Base-by-base conservation (phyloP, 2,797 vertebrate species). In the Chaetophractus vellerosus region DNA sequence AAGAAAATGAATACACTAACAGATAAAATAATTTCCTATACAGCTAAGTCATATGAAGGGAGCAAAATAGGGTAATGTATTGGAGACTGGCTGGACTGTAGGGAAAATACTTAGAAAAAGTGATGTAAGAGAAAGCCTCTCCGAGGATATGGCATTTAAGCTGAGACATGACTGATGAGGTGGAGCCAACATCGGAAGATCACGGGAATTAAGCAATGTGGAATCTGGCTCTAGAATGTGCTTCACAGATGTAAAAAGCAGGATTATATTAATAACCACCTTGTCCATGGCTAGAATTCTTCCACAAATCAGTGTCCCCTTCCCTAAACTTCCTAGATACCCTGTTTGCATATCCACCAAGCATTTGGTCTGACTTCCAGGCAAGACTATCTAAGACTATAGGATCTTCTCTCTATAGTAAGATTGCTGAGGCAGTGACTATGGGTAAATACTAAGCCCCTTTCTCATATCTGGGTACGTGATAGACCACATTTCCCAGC, bases 261-360 rank as follows among this genome's bases (percentile, higher is more conserved):
- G 81, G 28, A 82, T 28, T 26, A 55, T 74, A 55, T 88, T 38
- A 91, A 81, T 86, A 78, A 85, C 85, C 45, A 74, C 64, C 48
- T 69, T 63, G 10, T 50, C 9, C 31, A 61, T 19, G 81, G 24
- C 33, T 45, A 12, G 6, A 21, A 23, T 57, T 66, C 36, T 38
- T 66, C 38, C 88, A 52, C 71, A 72, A 84, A 88, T 57, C 57
- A 66, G 1, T 1, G 11, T 16, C 50, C 61, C 12, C 28, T 68
- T 38, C 31, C 5, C 26, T 68, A 2, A 28, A 21, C 57, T 50
- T 84, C 4, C 1, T 23, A 78, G 28, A 50, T 52, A 64, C 79
- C 41, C n/a, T 52, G 52, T 38, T 57, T 50, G 23, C 61, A 9
- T 57, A 11, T n/a, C 38, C 68, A 33, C 23, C 81, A 59, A 55